phyloP scores from a whole-genome alignment of 2,888 invertebrate species.

The Leptinotarsa tumamoca region DNA sequence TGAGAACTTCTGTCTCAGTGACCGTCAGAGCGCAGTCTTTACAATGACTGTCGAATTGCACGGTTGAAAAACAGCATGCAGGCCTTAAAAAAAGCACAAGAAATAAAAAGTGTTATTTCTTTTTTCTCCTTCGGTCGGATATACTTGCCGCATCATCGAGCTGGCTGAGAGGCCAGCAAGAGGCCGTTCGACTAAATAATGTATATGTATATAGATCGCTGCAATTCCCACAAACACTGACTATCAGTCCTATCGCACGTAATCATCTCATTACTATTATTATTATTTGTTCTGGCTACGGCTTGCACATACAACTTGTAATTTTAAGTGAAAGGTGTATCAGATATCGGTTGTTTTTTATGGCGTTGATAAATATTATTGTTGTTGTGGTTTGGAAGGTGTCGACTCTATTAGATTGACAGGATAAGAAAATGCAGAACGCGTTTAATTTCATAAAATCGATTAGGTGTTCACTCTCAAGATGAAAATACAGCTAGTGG shows the following conservation, averaged over 20 bases:
- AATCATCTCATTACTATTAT: conserved; percentile 32
- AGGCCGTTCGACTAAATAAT: conserved; percentile 23
- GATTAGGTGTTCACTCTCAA: background rate
- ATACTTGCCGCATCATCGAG: conserved; percentile 42
- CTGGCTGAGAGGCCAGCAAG: conserved; percentile 27
- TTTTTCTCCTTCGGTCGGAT: conserved; percentile 6
- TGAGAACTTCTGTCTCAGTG: conserved; percentile 21
- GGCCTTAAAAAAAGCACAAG: conserved; percentile 48
- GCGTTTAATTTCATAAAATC: conserved; percentile 2
- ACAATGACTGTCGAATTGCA: conserved; percentile 53
- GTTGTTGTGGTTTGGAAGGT: conserved; percentile 20
- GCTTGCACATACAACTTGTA: conserved; percentile 30
- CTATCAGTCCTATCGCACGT: conserved; percentile 27
- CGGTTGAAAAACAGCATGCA: conserved; percentile 51
- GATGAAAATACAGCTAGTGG: background rate
- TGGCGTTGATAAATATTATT: conserved; percentile 27
- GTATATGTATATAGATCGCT: conserved; percentile 13
- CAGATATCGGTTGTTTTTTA: conserved; percentile 33
- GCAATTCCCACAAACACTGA: conserved; percentile 17
- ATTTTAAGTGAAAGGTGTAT: conserved; percentile 40
- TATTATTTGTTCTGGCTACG: conserved; percentile 32
- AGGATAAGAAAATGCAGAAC: conserved; percentile 11
- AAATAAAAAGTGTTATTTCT: conserved; percentile 30
- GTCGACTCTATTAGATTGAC: background rate
- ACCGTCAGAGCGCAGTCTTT: conserved; percentile 32